Conservation (phyloP, 1,140 invertebrate genomes). For the Drosophila mojavensis region DNA sequence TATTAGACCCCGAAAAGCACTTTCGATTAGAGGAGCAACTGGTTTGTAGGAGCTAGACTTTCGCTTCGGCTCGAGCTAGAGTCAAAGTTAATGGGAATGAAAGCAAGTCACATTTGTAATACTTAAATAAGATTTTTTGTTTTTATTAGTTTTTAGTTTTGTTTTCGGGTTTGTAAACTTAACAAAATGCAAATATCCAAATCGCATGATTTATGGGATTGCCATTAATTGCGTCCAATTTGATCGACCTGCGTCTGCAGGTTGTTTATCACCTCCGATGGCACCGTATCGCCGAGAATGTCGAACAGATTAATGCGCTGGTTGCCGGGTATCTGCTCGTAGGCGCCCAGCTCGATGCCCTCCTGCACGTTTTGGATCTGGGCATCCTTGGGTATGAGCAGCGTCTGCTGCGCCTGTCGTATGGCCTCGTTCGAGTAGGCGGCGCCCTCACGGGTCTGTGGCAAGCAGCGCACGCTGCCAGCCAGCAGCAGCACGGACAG, state of each 20-base stretch:
- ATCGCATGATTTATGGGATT: slow-evolving; percentile 39
- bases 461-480: slow-evolving; percentile 85
- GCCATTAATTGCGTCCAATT: slow-evolving; percentile 87
- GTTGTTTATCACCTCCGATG: slow-evolving; percentile 93
- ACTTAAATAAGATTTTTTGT: slow-evolving; percentile 53
- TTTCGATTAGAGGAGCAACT: slow-evolving; percentile 61
- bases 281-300: slow-evolving; percentile 92
- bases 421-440: slow-evolving; percentile 94
- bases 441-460: slow-evolving; percentile 89
- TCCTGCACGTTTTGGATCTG: slow-evolving; percentile 93
- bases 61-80: slow-evolving; percentile 53
- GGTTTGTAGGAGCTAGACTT: slow-evolving; percentile 62
- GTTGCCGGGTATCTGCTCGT: slow-evolving; percentile 92
- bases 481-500: slow-evolving; percentile 84
- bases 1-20: slow-evolving; percentile 15
- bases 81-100: neutral
- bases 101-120: slow-evolving; percentile 15
- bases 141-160: slow-evolving; percentile 34
- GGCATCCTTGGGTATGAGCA: slow-evolving; percentile 92
- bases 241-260: slow-evolving; percentile 92
- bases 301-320: slow-evolving; percentile 92
- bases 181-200: slow-evolving; percentile 56
- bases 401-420: slow-evolving; percentile 92
- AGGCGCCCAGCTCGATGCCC: slow-evolving; percentile 92
- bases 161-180: slow-evolving; percentile 54